Evolutionary conservation across 53 echinoderm and acorn worm species (phyloP).

Genomic region (Pentamera pediparva): DNA sequence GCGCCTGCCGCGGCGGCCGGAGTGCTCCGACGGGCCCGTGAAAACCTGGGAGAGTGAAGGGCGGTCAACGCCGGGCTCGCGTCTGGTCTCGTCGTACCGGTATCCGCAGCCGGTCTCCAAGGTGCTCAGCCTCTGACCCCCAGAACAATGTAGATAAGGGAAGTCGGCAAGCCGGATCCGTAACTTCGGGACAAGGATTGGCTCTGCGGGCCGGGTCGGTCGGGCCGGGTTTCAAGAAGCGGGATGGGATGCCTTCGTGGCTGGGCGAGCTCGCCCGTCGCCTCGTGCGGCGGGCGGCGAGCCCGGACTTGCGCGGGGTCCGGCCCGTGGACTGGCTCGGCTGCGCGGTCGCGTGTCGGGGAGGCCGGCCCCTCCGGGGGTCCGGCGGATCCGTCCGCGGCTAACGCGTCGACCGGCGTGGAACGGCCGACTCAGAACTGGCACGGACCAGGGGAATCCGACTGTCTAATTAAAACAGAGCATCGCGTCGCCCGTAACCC

Average conservation of each 20-base stretch:
- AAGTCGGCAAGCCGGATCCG: slow-evolving; percentile 75
- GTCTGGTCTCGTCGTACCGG: slow-evolving; percentile 70
- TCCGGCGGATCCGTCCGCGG: neutral
- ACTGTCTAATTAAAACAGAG: slow-evolving; percentile 98
- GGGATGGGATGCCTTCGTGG: slow-evolving; percentile 57
- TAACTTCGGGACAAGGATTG: slow-evolving; percentile 89
- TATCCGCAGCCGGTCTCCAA: slow-evolving; percentile 84
- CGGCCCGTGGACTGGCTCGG: slow-evolving; percentile 73
- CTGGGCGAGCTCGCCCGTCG: slow-evolving; percentile 50
- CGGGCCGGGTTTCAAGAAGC: slow-evolving; percentile 45
- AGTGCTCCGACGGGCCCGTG: slow-evolving; percentile 63
- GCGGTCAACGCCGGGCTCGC: slow-evolving; percentile 42
- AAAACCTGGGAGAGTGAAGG: slow-evolving; percentile 69
- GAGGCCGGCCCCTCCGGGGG: neutral
- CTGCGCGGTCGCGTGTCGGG: slow-evolving; percentile 47
- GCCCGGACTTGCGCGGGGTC: slow-evolving; percentile 59
- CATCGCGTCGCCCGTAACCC: slow-evolving; percentile 64
- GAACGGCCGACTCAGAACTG: slow-evolving; percentile 87
- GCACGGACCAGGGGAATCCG: slow-evolving; percentile 92
- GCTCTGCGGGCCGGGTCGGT: slow-evolving; percentile 64
- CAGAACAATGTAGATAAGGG: slow-evolving; percentile 91
- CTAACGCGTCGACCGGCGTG: slow-evolving; percentile 86
- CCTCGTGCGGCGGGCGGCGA: slow-evolving; percentile 34
- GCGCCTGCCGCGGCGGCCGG: slow-evolving; percentile 80
- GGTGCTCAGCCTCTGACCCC: slow-evolving; percentile 81